Conservation (phyloP, 2,888 invertebrate genomes). For the Ptilodon capucinus region DNA sequence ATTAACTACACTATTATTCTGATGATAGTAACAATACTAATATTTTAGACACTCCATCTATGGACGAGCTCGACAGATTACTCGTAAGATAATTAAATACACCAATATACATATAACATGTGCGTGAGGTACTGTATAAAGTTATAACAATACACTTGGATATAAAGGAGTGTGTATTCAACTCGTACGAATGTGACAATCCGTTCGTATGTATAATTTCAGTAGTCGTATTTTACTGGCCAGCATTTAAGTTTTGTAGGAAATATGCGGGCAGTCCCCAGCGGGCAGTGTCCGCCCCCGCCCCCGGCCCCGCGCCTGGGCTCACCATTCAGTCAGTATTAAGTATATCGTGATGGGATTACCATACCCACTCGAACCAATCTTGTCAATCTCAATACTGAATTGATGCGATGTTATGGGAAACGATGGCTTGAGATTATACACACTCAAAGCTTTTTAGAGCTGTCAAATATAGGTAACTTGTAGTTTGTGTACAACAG, state of each 20-base stretch:
- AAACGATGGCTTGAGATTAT: neutral
- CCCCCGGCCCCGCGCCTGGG: neutral
- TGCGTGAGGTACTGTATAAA: too few relatives aligned
- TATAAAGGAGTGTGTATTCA: neutral
- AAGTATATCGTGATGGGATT: neutral
- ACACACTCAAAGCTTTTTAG: too few relatives aligned
- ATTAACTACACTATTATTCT: too few relatives aligned
- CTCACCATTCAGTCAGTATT: neutral
- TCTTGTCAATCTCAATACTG: neutral
- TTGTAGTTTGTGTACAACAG: too few relatives aligned
- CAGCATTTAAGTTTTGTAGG: neutral
- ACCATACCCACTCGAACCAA: neutral
- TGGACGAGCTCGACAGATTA: too few relatives aligned
- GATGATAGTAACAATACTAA: too few relatives aligned
- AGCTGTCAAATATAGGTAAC: too few relatives aligned
- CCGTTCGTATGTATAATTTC: too few relatives aligned
- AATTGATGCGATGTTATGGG: neutral
- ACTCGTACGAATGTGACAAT: neutral
- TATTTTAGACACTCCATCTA: too few relatives aligned
- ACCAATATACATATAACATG: too few relatives aligned
- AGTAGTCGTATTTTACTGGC: neutral
- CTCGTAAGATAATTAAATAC: too few relatives aligned
- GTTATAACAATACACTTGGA: too few relatives aligned
- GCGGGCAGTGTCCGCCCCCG: neutral
- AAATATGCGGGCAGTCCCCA: neutral